Evolutionary conservation across 2,797 vertebrate genomes (phyloP).

Genomic region (Echiichthys vipera): DNA sequence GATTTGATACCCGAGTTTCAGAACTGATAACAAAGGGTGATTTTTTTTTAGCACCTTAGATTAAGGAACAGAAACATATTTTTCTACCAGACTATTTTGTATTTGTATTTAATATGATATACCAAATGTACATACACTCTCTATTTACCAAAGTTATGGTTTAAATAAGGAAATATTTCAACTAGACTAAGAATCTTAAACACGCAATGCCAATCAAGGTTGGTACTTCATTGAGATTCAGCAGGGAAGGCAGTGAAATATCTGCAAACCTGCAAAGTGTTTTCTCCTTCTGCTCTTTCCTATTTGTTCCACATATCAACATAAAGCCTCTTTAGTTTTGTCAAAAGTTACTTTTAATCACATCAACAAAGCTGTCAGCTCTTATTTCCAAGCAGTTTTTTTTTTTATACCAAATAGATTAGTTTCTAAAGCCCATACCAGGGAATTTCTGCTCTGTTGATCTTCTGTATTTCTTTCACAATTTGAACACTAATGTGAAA

Average conservation of each 20-base stretch:
- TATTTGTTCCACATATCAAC: slow-evolving; percentile 25
- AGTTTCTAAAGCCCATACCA: slow-evolving; percentile 15
- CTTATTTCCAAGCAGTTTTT: slow-evolving; percentile 32
- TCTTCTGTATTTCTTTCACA: slow-evolving; percentile 1
- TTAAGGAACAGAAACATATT: neutral
- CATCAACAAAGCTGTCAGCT: slow-evolving; percentile 34
- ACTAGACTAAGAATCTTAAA: neutral
- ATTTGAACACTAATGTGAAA: slow-evolving; percentile 35
- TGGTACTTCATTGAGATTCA: neutral
- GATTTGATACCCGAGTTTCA: neutral
- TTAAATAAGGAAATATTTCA: neutral
- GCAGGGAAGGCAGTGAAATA: slow-evolving; percentile 1
- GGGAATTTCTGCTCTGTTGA: slow-evolving; percentile 19
- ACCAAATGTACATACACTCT: neutral
- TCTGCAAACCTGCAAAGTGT: neutral
- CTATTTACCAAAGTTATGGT: neutral
- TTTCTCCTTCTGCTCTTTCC: slow-evolving; percentile 12
- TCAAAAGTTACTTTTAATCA: slow-evolving; percentile 49
- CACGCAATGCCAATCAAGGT: neutral
- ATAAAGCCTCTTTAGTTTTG: slow-evolving; percentile 28
- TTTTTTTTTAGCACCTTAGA: neutral
- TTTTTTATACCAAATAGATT: slow-evolving; percentile 29
- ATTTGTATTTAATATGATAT: neutral
- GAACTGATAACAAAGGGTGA: neutral
- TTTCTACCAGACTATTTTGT: neutral